Base-by-base conservation (phyloP, 2,113 vertebrate genomes). In the Zosterops hypoxanthus region DNA sequence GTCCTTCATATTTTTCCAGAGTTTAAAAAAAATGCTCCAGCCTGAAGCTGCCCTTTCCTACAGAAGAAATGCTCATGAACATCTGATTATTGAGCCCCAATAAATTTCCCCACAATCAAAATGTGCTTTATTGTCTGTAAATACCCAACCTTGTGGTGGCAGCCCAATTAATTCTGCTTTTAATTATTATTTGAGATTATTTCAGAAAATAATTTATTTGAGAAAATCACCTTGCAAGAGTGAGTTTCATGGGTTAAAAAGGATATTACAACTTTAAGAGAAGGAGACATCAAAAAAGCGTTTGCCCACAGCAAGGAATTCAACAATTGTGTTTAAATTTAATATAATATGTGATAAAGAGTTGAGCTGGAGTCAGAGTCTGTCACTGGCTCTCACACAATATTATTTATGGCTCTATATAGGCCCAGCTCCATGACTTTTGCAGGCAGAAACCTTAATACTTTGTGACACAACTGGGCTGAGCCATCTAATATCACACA, bases 391-490 rank as follows among this genome's bases (percentile, higher is more conserved):
- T 63, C 84, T 85, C 78, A 49, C 78, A 69, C 33, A 36, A 4
- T 44, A 34, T 81, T 82, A 93, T 84, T 94, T 87, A 85, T 46
- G 52, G 84, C 72, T 96, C 71, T 89, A 17, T 83, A 89, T 1
- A 47, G 60, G 76, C 86, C 56, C 73, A 81, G 42, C 46, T 86
- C 76, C 36, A 34, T 23, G 47, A 56, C 56, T 68, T 50, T 14
- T 81, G 72, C 63, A 49, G 70, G 50, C 8, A 6, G 64, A 81
- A 88, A 68, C 53, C 64, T 87, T 90, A 88, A 96, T 86, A 53
- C 36, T 42, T 92, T 70, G 68, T 94, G 92, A 95, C 92, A 94
- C 91, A 95, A 85, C 36, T 55, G 75, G 86, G 75, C 49, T 77
- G 81, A 92, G 42, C 79, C 76, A 87, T 72, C 63, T 41, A 50